Conservation (phyloP, 1,140 invertebrate genomes). For the Carposina sasakii region DNA sequence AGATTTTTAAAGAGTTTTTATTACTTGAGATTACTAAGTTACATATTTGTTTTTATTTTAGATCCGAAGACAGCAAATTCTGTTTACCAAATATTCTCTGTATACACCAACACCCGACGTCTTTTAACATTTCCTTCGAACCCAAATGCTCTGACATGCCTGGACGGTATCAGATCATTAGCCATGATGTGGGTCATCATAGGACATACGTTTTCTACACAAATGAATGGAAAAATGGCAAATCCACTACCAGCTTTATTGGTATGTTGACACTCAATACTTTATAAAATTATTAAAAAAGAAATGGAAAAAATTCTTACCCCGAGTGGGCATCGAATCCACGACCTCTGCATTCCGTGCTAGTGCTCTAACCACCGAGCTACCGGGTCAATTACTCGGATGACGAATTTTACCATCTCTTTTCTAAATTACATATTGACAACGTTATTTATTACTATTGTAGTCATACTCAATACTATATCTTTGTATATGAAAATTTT, state of each 20-base stretch:
- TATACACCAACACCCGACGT: constrained; percentile 38
- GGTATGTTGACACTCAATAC: no score
- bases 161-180: constrained; percentile 74
- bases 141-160: constrained; percentile 42
- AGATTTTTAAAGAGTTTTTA: background rate
- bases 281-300: no score
- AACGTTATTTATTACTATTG: no score
- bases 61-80: constrained; percentile 17
- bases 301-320: no score
- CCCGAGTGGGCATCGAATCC: no score
- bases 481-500: no score
- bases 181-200: constrained; percentile 79
- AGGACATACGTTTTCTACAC: constrained; percentile 67
- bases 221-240: constrained; percentile 37
- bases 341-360: no score
- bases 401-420: no score
- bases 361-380: no score
- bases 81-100: constrained; percentile 32
- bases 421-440: no score
- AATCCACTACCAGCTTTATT: constrained; percentile 40
- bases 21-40: background rate
- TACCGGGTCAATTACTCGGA: no score
- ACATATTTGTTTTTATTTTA: constrained; percentile 16
- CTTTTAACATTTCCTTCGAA: constrained; percentile 30
- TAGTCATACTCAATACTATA: no score